Conservation (phyloP, 2,888 invertebrate genomes). For the Hermodice carunculata region DNA sequence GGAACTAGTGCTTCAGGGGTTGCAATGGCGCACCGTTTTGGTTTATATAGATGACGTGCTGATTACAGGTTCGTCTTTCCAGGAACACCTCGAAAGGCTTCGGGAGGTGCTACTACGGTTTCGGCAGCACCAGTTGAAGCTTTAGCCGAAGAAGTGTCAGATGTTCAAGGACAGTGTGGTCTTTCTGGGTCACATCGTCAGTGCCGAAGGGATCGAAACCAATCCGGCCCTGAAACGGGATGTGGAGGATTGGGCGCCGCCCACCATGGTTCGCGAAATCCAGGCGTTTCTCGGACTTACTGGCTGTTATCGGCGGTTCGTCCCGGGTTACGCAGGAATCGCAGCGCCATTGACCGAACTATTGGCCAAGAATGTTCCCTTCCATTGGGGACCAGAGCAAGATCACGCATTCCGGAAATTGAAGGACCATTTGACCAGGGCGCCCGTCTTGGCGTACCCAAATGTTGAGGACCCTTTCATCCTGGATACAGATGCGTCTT, state of each 20-base stretch:
- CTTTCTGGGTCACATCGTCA: conserved; percentile 14
- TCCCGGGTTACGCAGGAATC: conserved; percentile 27
- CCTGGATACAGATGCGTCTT: too few species aligned
- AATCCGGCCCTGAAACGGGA: neutral
- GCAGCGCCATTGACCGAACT: conserved; percentile 33
- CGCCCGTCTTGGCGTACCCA: neutral
- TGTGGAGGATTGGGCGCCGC: conserved; percentile 31
- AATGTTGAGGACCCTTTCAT: neutral
- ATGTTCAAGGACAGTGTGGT: conserved; percentile 4
- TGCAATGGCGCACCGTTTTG: neutral
- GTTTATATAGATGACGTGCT: conserved; percentile 39
- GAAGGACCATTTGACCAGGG: neutral
- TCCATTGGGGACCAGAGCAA: too few species aligned
- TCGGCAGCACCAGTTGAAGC: conserved; percentile 17
- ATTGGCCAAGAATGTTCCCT: conserved; percentile 72
- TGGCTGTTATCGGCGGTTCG: conserved; percentile 41
- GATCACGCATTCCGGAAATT: too few species aligned
- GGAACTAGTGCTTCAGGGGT: neutral
- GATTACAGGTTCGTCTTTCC: conserved; percentile 22
- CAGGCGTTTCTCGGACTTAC: conserved; percentile 37
- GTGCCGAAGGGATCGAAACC: neutral
- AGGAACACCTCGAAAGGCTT: conserved; percentile 27
- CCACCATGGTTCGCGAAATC: conserved; percentile 30
- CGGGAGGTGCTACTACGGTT: conserved; percentile 29
- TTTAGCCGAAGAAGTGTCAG: conserved; percentile 29